Percentiles rank a stretch among this genome's conserved stretches.
Evolutionary conservation across 2,797 vertebrate species (phyloP).

Genomic region (Platyrinchus mystaceus): DNA sequence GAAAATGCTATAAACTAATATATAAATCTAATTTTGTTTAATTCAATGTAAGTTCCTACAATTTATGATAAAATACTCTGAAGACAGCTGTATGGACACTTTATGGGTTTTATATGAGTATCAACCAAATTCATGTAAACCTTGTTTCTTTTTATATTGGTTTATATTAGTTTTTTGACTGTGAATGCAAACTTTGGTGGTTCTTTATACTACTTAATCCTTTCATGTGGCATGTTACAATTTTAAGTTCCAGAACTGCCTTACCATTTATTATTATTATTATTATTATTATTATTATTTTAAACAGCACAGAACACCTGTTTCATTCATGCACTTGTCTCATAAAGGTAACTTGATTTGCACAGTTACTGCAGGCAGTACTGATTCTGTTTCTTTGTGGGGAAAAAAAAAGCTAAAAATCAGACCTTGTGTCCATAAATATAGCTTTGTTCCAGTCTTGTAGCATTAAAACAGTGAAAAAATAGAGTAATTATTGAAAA

Average conservation of each 20-base stretch:
- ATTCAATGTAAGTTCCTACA: neutral
- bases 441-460: neutral
- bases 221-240: neutral
- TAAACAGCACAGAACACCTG: neutral
- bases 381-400: neutral
- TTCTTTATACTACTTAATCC: neutral
- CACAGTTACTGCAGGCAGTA: neutral
- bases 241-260: neutral
- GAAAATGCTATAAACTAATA: neutral
- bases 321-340: neutral
- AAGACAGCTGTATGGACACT: neutral
- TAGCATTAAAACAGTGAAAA: neutral
- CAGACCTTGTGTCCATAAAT: neutral
- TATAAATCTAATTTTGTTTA: neutral
- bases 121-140: neutral
- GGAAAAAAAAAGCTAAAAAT: neutral
- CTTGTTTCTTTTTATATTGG: neutral
- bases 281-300: neutral
- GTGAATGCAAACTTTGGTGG: neutral
- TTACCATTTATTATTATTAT: neutral
- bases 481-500: neutral
- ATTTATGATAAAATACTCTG: neutral
- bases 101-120: neutral
- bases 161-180: neutral
- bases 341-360: neutral